These are phyloP conservation scores for Athetis lepigone DNA, from an alignment of 2,888 invertebrate genomes.

Conservation along the genomic window DNA sequence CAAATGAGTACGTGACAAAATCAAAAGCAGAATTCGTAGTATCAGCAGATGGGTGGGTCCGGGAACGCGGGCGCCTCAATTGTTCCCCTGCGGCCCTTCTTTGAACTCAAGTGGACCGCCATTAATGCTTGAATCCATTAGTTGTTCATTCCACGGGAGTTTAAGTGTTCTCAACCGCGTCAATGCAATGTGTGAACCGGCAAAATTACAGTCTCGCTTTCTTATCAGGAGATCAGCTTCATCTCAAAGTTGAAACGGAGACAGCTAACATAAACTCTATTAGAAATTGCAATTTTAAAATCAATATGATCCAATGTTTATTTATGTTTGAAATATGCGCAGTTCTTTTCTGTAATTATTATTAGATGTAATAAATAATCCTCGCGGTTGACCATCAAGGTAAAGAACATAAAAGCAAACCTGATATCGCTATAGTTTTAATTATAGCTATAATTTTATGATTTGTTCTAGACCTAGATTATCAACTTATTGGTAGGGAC, in stretches of 20 bases:
- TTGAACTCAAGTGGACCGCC: conserved; percentile 79
- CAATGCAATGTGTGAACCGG: conserved; percentile 62
- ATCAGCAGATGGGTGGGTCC: conserved; percentile 53
- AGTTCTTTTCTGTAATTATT: conserved; percentile 2
- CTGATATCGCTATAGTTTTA: conserved; percentile 39
- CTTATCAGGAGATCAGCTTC: conserved; percentile 26
- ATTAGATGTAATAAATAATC: conserved; percentile 9
- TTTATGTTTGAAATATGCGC: background rate
- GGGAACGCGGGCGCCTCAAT: conserved; percentile 66
- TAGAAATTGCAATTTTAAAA: conserved; percentile 4
- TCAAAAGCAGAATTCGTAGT: conserved; percentile 54
- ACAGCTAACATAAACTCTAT: background rate
- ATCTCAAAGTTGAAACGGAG: conserved; percentile 1
- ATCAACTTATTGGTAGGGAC: conserved; percentile 38
- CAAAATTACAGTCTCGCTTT: conserved; percentile 57
- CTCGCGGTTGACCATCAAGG: conserved; percentile 39
- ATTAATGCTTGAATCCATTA: conserved; percentile 75
- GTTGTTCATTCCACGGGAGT: conserved; percentile 74
- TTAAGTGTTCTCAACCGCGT: conserved; percentile 68
- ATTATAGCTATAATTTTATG: conserved; percentile 10
- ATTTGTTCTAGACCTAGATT: conserved; percentile 39
- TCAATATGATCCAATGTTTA: background rate
- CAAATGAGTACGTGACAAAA: conserved; percentile 60
- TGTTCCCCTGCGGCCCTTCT: conserved; percentile 72
- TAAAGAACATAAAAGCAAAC: conserved; percentile 43